phyloP scores from a whole-genome alignment of 2,113 vertebrate genomes.

The Murina feae region DNA sequence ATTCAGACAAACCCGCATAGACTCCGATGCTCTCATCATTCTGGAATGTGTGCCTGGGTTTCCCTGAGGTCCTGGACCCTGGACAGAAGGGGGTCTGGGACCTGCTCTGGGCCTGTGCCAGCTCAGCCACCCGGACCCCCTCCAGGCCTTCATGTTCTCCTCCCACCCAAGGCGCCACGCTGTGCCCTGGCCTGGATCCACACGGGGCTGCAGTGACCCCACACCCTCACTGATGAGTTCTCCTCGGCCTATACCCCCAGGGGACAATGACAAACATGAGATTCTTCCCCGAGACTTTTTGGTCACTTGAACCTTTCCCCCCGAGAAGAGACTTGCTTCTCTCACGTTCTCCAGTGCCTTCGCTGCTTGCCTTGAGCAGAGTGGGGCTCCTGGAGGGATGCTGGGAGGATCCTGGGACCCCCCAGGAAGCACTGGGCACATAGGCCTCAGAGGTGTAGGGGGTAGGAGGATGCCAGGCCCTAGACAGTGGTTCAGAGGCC shows the following conservation, averaged over 20 bases:
- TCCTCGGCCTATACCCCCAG: too few relatives aligned
- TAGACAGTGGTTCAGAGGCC: neutral
- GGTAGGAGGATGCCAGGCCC: neutral
- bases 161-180: accelerated
- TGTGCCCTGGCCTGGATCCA: neutral
- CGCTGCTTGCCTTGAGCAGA: neutral
- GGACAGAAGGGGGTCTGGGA: neutral
- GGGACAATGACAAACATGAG: accelerated
- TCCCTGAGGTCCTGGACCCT: neutral
- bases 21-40: neutral
- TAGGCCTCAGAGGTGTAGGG: neutral
- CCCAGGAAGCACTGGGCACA: neutral
- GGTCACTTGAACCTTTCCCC: neutral
- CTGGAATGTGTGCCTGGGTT: constrained; percentile 31
- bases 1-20: neutral
- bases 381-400: neutral
- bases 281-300: neutral
- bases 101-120: neutral
- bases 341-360: neutral
- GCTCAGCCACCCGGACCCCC: neutral
- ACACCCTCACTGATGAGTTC: neutral
- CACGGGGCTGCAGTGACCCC: neutral
- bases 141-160: neutral
- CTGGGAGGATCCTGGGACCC: accelerated
- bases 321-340: neutral